Evolutionary conservation across 2,797 vertebrate species (phyloP).

Genomic region (Phrynocephalus forsythii): DNA sequence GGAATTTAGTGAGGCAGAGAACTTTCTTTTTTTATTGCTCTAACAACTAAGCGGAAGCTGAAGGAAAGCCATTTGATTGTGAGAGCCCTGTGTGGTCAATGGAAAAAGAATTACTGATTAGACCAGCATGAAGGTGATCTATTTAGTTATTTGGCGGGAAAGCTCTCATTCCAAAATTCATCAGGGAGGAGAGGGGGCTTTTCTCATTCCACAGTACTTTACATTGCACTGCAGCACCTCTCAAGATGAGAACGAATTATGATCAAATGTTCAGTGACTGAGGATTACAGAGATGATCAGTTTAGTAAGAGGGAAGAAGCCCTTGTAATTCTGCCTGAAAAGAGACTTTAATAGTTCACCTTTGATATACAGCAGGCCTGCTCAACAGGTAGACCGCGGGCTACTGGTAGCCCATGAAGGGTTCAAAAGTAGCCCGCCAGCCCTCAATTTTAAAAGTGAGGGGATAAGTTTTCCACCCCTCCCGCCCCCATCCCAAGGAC

Average conservation of each 20-base stretch:
- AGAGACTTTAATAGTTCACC: constrained; percentile 40
- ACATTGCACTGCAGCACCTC: constrained; percentile 36
- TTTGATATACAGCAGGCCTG: neutral
- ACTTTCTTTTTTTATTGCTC: neutral
- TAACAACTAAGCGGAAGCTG: neutral
- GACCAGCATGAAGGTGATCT: constrained; percentile 16
- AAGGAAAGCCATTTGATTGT: neutral
- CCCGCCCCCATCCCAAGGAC: no score
- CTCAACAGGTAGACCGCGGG: no score
- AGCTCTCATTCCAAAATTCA: neutral
- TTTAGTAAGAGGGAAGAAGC: constrained; percentile 15
- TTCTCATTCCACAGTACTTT: constrained; percentile 43
- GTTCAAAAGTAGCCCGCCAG: no score
- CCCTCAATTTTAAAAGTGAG: no score
- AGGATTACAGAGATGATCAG: neutral
- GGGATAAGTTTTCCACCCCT: no score
- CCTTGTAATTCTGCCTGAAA: constrained; percentile 37
- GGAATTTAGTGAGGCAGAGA: neutral
- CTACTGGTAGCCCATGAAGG: no score
- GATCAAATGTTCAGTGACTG: constrained; percentile 13
- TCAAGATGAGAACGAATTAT: fast-evolving
- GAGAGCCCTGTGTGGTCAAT: neutral
- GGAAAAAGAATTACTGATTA: neutral
- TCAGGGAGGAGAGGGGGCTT: neutral
- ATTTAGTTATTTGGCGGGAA: constrained; percentile 11